phyloP scores from a whole-genome alignment of 2,888 invertebrate genomes.

The Eurois occulta region DNA sequence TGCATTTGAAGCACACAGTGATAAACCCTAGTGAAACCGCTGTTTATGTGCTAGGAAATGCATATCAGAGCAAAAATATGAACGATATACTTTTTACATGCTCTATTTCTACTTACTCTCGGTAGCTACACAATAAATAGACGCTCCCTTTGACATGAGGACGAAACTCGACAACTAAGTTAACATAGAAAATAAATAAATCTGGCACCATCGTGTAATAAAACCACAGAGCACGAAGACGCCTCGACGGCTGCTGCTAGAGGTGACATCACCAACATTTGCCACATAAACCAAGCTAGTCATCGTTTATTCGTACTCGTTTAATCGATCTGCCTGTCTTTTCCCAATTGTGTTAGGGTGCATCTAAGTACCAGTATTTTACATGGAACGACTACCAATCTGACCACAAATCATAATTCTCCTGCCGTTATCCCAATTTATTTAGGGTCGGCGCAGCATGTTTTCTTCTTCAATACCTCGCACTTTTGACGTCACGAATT shows the following conservation, averaged over 20 bases:
- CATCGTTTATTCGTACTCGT: neutral
- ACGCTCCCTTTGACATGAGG: neutral
- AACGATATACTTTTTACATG: neutral
- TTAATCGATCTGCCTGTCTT: neutral
- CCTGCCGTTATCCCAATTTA: no score
- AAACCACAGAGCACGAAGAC: neutral
- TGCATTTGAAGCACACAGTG: neutral
- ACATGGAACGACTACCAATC: neutral
- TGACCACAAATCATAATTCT: neutral
- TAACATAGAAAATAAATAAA: constrained; percentile 11
- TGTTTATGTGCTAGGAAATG: neutral
- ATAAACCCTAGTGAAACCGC: neutral
- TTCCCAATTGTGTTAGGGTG: neutral
- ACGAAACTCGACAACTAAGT: neutral
- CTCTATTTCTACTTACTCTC: neutral
- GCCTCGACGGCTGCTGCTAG: neutral
- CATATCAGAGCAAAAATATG: neutral
- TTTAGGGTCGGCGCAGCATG: no score
- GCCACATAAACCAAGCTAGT: neutral
- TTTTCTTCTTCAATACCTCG: neutral
- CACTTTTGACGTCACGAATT: neutral
- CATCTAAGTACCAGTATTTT: neutral
- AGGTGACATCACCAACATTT: neutral
- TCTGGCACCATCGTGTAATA: no score
- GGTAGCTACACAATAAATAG: neutral